These are phyloP conservation scores for Orchesella cincta DNA, from an alignment of 1,140 invertebrate species.

Conservation along the genomic window DNA sequence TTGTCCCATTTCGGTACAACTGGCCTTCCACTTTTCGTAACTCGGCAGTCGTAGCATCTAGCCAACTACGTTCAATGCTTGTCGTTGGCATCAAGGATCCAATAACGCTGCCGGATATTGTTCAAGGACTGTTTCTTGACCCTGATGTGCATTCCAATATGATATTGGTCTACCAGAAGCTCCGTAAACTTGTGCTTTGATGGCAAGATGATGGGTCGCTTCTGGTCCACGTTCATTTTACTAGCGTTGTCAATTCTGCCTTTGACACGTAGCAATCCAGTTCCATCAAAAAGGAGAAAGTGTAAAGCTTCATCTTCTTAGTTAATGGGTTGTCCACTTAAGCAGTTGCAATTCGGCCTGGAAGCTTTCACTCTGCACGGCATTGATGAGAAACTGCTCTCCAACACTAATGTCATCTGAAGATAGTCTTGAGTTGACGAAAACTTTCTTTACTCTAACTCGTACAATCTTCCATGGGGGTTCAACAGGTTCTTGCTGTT, in stretches of 20 bases:
- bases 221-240: background rate
- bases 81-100: slow-evolving; percentile 22
- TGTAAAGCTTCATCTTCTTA: background rate
- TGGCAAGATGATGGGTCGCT: slow-evolving; percentile 34
- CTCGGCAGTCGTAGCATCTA: slow-evolving; percentile 14
- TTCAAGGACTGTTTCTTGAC: slow-evolving; percentile 23
- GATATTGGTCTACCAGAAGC: slow-evolving; percentile 19
- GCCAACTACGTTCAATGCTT: slow-evolving; percentile 18
- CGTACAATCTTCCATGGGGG: background rate
- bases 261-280: slow-evolving; percentile 14
- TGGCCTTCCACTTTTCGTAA: slow-evolving; percentile 17
- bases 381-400: background rate
- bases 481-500: background rate
- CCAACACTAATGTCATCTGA: background rate
- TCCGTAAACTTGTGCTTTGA: slow-evolving; percentile 10
- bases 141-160: slow-evolving; percentile 14
- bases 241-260: slow-evolving; percentile 29
- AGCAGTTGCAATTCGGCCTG: background rate
- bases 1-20: background rate
- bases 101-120: slow-evolving; percentile 32
- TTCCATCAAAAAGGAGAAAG: background rate
- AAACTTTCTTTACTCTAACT: background rate
- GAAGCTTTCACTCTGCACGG: background rate
- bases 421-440: background rate
- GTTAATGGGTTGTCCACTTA: background rate